These are phyloP conservation scores for Metaphire vulgaris DNA, from an alignment of 1,140 invertebrate genomes.

Conservation along the genomic window DNA sequence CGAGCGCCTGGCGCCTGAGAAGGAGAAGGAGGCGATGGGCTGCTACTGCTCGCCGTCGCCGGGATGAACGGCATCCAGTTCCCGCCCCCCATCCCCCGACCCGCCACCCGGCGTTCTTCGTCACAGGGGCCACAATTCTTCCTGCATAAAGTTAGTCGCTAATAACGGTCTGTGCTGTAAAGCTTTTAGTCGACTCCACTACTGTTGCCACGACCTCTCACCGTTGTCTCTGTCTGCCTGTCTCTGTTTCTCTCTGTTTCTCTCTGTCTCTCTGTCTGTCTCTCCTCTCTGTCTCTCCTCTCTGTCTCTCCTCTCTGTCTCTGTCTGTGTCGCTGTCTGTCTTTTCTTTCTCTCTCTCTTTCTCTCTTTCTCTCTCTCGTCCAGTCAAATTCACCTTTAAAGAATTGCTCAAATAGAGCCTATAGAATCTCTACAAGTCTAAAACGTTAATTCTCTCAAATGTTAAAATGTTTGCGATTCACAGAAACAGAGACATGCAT, in stretches of 20 bases:
- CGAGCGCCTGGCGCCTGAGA: too few relatives aligned
- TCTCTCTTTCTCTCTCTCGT: background rate
- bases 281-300: background rate
- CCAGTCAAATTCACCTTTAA: background rate
- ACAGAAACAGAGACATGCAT: background rate
- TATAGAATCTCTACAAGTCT: too few relatives aligned
- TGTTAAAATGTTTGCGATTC: background rate
- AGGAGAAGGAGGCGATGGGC: too few relatives aligned
- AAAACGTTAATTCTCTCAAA: background rate
- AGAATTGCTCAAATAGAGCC: background rate
- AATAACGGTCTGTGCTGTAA: too few relatives aligned
- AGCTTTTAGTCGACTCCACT: too few relatives aligned
- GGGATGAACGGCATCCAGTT: too few relatives aligned
- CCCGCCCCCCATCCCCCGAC: too few relatives aligned
- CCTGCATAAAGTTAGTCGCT: too few relatives aligned
- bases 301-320: conserved; percentile 1
- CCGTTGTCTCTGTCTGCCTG: background rate
- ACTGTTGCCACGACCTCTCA: too few relatives aligned
- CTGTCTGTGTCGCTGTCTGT: background rate
- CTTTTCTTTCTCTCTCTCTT: background rate
- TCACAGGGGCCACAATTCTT: too few relatives aligned
- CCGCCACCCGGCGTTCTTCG: too few relatives aligned
- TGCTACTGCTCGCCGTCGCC: too few relatives aligned
- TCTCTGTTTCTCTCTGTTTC: background rate
- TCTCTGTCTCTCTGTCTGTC: background rate